These are phyloP conservation scores for Dermolepida albohirtum DNA, from an alignment of 2,888 invertebrate genomes.

Conservation along the genomic window DNA sequence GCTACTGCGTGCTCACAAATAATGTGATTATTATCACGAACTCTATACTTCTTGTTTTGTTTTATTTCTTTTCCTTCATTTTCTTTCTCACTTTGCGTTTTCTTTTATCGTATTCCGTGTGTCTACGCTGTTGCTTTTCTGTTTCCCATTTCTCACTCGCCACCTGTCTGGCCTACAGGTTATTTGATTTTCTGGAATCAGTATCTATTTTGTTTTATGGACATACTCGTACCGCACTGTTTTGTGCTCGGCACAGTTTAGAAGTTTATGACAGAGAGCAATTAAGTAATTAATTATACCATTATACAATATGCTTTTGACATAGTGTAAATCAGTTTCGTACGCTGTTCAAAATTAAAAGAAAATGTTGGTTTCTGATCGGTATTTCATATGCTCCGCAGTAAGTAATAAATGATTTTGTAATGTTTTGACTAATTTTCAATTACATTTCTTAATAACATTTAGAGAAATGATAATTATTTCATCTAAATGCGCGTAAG, in stretches of 20 bases:
- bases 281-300: conserved; percentile 36
- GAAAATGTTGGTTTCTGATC: too few relatives aligned
- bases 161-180: conserved; percentile 30
- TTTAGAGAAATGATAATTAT: too few relatives aligned
- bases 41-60: conserved; percentile 33
- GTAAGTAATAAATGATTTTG: too few relatives aligned
- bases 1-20: conserved; percentile 57
- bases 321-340: conserved; percentile 9
- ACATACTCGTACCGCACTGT: conserved; percentile 15
- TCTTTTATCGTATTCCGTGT: conserved; percentile 21
- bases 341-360: too few relatives aligned
- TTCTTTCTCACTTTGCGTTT: conserved; percentile 20
- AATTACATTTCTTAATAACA: too few relatives aligned
- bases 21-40: conserved; percentile 58
- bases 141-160: conserved; percentile 30
- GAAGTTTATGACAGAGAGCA: conserved; percentile 31
- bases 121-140: conserved; percentile 37
- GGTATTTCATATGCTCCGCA: too few relatives aligned
- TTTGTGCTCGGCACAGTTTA: conserved; percentile 2
- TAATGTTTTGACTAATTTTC: too few relatives aligned
- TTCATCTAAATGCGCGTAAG: too few relatives aligned
- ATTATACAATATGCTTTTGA: conserved; percentile 24
- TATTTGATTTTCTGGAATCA: conserved; percentile 35
- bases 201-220: conserved; percentile 36
- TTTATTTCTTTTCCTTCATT: conserved; percentile 16